Conservation (phyloP, 2,113 vertebrate species). For the Zosterops japonicus region DNA sequence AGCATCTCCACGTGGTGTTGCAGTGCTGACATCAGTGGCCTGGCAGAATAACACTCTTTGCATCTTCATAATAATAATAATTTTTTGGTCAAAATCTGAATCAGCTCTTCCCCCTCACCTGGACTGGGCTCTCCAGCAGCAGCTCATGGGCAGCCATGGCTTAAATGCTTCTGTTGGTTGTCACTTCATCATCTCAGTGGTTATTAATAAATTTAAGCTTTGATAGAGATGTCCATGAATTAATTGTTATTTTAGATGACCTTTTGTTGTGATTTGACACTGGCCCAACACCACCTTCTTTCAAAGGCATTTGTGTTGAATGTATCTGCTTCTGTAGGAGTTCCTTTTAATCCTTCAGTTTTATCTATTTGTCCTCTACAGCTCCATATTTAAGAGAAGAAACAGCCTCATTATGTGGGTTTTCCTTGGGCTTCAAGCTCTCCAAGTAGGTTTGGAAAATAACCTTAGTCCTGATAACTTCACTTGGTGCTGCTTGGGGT, state of each 20-base stretch:
- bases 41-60: background rate
- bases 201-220: background rate
- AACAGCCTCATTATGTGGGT: background rate
- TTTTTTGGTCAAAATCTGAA: background rate
- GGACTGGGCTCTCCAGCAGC: background rate
- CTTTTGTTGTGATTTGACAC: accelerated
- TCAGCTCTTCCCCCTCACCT: background rate
- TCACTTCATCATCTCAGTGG: background rate
- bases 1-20: background rate
- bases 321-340: background rate
- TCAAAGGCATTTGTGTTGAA: background rate
- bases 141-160: background rate
- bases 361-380: background rate
- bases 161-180: background rate
- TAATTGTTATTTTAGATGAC: background rate
- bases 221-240: background rate
- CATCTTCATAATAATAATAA: background rate
- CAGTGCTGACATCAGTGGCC: background rate
- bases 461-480: background rate
- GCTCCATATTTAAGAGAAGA: background rate
- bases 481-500: background rate
- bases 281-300: background rate
- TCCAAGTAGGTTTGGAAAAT: background rate
- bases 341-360: background rate
- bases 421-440: background rate